Percentiles rank a stretch among this genome's conserved stretches.
phyloP scores from a whole-genome alignment of 2,888 invertebrate species.

The Melitaea athalia region DNA sequence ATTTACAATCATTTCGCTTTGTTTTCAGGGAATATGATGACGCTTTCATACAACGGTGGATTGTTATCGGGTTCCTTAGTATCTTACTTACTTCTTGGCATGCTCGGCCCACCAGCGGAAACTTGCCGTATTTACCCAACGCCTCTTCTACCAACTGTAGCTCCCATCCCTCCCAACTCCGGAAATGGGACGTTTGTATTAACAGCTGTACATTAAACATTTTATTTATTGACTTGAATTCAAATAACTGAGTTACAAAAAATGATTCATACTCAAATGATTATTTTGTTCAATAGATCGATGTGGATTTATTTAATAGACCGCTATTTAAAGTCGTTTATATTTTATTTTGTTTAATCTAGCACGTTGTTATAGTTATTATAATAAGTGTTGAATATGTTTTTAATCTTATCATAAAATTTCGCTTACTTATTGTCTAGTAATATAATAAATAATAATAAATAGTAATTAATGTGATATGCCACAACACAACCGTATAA shows the following conservation, averaged over 20 bases:
- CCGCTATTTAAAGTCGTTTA: background rate
- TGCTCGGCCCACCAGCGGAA: slow-evolving; percentile 80
- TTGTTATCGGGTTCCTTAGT: slow-evolving; percentile 91
- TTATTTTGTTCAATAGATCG: background rate
- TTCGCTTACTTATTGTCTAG: background rate
- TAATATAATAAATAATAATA: too few relatives aligned
- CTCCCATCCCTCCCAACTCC: slow-evolving; percentile 52
- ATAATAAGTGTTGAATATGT: background rate
- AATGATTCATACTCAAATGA: background rate
- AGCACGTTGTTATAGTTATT: background rate
- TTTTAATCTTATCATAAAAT: background rate
- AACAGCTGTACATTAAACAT: slow-evolving; percentile 41
- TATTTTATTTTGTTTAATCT: background rate
- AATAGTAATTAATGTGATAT: too few relatives aligned
- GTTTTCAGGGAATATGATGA: slow-evolving; percentile 93
- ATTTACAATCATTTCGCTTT: too few relatives aligned
- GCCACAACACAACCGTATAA: too few relatives aligned
- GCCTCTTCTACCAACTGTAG: slow-evolving; percentile 61
- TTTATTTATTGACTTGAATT: too few relatives aligned
- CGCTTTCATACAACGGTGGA: slow-evolving; percentile 93
- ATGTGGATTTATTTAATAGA: background rate
- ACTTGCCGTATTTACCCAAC: slow-evolving; percentile 77
- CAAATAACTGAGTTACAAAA: background rate
- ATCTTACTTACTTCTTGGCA: slow-evolving; percentile 89
- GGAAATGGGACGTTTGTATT: slow-evolving; percentile 43